These are phyloP conservation scores for Dilophus febrilis DNA, from an alignment of 2,888 invertebrate genomes.

Conservation along the genomic window DNA sequence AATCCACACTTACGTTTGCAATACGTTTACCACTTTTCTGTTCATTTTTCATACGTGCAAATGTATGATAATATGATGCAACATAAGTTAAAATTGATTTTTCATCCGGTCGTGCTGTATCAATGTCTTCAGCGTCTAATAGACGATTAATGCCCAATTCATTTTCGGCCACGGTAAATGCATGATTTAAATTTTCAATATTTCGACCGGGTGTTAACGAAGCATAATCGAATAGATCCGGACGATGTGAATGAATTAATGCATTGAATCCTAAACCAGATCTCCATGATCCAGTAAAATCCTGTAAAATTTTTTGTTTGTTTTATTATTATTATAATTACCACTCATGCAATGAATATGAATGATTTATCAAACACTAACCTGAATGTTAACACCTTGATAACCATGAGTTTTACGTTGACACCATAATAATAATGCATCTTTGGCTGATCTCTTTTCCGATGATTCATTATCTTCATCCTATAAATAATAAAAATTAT, in stretches of 20 bases:
- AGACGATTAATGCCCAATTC: conserved; percentile 83
- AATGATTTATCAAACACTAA: too few species aligned
- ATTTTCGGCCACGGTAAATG: conserved; percentile 86
- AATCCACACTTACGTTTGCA: conserved; percentile 60
- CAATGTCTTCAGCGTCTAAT: conserved; percentile 93
- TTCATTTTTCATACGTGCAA: conserved; percentile 97
- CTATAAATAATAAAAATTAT: conserved; percentile 32
- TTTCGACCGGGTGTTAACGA: conserved; percentile 63
- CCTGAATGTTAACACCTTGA: conserved; percentile 66
- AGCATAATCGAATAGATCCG: conserved; percentile 83
- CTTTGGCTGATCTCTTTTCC: conserved; percentile 97
- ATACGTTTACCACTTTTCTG: conserved; percentile 94
- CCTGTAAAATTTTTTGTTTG: too few species aligned
- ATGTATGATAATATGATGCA: conserved; percentile 97
- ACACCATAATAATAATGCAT: conserved; percentile 94
- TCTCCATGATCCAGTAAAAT: conserved; percentile 88
- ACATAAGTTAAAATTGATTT: conserved; percentile 98
- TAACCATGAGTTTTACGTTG: conserved; percentile 96
- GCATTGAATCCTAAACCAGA: conserved; percentile 96
- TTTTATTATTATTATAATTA: too few species aligned
- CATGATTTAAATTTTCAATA: conserved; percentile 92
- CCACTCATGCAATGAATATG: too few species aligned
- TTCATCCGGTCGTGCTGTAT: conserved; percentile 87
- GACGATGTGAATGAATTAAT: conserved; percentile 92
- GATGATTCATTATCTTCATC: conserved; percentile 93